Conservation (phyloP, 2,113 vertebrate genomes). For the Talpa occidentalis region DNA sequence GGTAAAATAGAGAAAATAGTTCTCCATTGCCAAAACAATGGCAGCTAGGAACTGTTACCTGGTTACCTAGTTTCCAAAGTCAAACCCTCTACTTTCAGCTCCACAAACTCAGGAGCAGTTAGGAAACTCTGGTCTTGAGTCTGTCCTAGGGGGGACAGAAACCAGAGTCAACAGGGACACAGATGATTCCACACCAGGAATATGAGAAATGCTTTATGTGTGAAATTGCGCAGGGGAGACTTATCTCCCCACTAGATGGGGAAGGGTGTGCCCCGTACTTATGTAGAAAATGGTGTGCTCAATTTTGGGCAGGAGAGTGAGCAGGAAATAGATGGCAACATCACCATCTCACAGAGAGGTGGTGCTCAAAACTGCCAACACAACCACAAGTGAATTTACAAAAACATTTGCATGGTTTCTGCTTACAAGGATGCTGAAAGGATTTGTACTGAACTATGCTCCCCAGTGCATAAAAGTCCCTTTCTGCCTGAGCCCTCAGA, state of each 20-base stretch:
- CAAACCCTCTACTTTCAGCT: background rate
- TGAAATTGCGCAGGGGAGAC: background rate
- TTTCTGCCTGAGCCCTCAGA: constrained; percentile 4
- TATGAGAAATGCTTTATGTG: background rate
- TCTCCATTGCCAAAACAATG: background rate
- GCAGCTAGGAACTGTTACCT: background rate
- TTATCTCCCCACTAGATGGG: background rate
- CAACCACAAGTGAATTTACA: background rate
- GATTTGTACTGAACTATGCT: background rate
- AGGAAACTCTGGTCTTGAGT: background rate
- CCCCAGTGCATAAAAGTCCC: background rate
- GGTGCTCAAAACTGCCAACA: background rate
- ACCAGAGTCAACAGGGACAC: background rate
- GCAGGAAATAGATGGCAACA: background rate
- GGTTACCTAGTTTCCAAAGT: background rate
- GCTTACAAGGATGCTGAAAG: constrained; percentile 18
- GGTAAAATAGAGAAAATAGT: background rate
- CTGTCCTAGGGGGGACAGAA: background rate
- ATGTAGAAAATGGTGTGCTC: background rate
- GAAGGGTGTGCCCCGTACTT: background rate
- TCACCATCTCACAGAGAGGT: background rate
- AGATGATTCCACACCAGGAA: background rate
- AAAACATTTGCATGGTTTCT: constrained; percentile 57
- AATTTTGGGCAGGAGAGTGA: background rate
- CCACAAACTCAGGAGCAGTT: background rate